Base-by-base conservation (phyloP, 64 coral and sea anemone genomes). In the Dendrophyllia cribrosa region DNA sequence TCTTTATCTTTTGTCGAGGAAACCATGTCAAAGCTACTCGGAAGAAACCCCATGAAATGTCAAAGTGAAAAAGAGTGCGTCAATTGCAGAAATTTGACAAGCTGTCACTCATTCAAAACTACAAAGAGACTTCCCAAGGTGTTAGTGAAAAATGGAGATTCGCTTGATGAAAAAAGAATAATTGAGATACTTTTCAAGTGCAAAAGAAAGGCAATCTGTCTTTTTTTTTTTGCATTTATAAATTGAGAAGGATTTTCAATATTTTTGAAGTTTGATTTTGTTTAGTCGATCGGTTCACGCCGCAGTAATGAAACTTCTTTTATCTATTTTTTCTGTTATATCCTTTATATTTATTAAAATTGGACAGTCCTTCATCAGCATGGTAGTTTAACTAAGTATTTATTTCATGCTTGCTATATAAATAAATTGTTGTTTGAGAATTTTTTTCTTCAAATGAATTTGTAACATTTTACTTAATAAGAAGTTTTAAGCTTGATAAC, bases 1-100 rank as follows among this genome's bases (percentile, higher is more conserved):
- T n/a, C 44, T 48, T 47, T 67, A 66, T 84, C 80, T 65, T 82
- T 61, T 82, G 58, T 61, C 59, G 43, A 64, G 78, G 78, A 82
- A 84, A 44, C 34, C 43, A 13, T 68, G 80, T 68, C 80, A 66
- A 67, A 11, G 58, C 26, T 84, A 21, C 80, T 84, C 91, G 91
- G 91, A 93, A 93, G 91, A 53, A 77, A 51, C 26, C 82, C 23
- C 82, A 71, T 69, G 81, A 93, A 78, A 66, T 86, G 91, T 75
- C 91, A 93, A 74, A 75, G 14, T 43, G 19, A 16, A 64, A 77
- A 72, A 46, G 44, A 92, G 47, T 15, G 72, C 74, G 45, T 90
- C 63, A 90, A 90, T 90, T 90, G 78, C 88, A 90, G 3, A 61
- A 49, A 84, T 47, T 67, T 84, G 80, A 67, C 80, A 84, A 68